These are phyloP conservation scores for Ametastegia equiseti DNA, from an alignment of 2,888 invertebrate genomes.

Conservation along the genomic window DNA sequence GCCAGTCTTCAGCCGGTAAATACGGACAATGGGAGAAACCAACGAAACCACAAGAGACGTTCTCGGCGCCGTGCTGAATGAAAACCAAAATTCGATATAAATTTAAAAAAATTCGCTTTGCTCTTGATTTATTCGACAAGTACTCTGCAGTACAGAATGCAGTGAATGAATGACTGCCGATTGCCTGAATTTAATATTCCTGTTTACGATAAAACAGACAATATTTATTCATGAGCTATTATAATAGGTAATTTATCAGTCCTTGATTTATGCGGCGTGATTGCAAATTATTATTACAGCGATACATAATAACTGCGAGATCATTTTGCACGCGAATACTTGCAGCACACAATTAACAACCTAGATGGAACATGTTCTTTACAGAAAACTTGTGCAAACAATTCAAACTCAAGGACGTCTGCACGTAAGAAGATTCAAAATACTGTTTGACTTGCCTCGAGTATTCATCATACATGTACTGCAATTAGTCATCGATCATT, in stretches of 20 bases:
- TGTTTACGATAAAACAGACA: neutral
- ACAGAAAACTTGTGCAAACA: conserved; percentile 7
- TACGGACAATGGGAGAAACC: neutral
- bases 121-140: neutral
- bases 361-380: neutral
- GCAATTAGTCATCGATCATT: conserved; percentile 4
- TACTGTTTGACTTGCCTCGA: neutral
- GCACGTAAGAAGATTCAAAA: neutral
- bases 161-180: neutral
- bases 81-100: neutral
- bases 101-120: neutral
- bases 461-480: neutral
- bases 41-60: neutral
- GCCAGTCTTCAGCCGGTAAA: conserved; percentile 19
- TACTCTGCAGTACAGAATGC: neutral
- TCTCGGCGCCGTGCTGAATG: neutral
- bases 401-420: conserved; percentile 19
- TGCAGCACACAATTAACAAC: neutral
- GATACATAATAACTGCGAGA: conserved; percentile 25
- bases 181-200: neutral
- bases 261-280: neutral
- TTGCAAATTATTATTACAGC: neutral
- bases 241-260: neutral
- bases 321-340: conserved; percentile 5
- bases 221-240: neutral